A percentile compares a stretch with the other conserved stretches of the same genome.
Evolutionary conservation across 2,113 vertebrate species (phyloP).

Genomic region (Neogale vison): DNA sequence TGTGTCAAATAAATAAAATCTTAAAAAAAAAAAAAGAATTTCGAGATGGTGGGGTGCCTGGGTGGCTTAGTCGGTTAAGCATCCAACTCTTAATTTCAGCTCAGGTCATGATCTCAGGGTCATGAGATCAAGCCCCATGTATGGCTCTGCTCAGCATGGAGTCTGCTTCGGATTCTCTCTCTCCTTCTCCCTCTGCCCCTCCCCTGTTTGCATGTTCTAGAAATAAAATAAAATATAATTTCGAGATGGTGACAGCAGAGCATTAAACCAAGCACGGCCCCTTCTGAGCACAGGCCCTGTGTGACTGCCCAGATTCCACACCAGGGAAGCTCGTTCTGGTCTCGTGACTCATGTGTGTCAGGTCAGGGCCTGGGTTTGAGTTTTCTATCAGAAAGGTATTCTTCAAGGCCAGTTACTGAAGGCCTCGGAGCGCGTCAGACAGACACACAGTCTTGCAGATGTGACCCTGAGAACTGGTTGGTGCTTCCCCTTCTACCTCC

Average conservation of each 20-base stretch:
- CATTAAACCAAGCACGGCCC: neutral
- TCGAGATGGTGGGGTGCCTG: neutral
- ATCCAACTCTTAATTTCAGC: neutral
- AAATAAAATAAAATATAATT: neutral
- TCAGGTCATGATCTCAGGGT: neutral
- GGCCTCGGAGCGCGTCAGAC: neutral
- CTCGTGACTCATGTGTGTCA: neutral
- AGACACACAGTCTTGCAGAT: neutral
- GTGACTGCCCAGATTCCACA: neutral
- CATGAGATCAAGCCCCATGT: neutral
- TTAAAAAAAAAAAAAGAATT: neutral
- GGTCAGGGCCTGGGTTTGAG: neutral
- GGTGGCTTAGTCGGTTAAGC: neutral
- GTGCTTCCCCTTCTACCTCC: neutral
- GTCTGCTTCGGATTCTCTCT: neutral
- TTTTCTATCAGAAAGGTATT: neutral
- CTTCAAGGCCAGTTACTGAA: neutral
- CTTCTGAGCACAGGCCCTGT: neutral
- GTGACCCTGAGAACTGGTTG: neutral
- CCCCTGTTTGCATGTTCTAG: neutral
- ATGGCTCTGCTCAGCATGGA: neutral
- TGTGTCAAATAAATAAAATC: too few species aligned
- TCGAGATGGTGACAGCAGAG: neutral
- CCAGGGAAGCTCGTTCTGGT: neutral
- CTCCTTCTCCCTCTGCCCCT: neutral